These are phyloP conservation scores for Octodon degus DNA, from an alignment of 2,113 vertebrate genomes.

Conservation along the genomic window DNA sequence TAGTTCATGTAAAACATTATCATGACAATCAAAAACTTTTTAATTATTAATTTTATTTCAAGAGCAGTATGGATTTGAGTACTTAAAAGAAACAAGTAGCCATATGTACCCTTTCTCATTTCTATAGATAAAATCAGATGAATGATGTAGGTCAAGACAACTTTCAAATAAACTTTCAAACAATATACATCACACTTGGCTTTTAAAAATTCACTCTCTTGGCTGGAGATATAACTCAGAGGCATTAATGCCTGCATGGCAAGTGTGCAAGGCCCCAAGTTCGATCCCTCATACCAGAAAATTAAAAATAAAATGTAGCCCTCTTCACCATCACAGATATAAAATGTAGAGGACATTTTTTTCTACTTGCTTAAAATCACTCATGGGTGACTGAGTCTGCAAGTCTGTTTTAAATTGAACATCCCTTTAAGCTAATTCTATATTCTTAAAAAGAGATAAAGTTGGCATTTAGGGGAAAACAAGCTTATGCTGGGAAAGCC, in stretches of 20 bases:
- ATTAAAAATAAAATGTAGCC: no score
- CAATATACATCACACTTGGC: neutral
- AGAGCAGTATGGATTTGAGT: slow-evolving; percentile 69
- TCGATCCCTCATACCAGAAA: no score
- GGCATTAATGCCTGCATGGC: no score
- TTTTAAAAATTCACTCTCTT: neutral
- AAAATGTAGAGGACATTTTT: neutral
- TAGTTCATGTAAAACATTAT: slow-evolving; percentile 29
- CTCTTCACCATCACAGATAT: neutral
- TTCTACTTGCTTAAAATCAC: neutral
- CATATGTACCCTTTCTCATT: neutral
- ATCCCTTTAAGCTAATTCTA: slow-evolving; percentile 22
- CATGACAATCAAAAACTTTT: neutral
- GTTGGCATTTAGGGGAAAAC: slow-evolving; percentile 23
- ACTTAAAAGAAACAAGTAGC: slow-evolving; percentile 28
- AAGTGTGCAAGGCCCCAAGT: no score
- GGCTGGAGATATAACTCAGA: no score
- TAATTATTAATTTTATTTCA: slow-evolving; percentile 75
- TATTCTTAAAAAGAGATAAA: slow-evolving; percentile 36
- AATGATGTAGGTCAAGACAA: neutral
- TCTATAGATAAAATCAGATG: slow-evolving; percentile 10
- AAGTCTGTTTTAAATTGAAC: slow-evolving; percentile 42
- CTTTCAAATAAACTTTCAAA: neutral
- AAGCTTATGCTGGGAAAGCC: slow-evolving; percentile 72
- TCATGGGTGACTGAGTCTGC: neutral